phyloP scores from a whole-genome alignment of 1,140 invertebrate species.

The Theocolax elegans region DNA sequence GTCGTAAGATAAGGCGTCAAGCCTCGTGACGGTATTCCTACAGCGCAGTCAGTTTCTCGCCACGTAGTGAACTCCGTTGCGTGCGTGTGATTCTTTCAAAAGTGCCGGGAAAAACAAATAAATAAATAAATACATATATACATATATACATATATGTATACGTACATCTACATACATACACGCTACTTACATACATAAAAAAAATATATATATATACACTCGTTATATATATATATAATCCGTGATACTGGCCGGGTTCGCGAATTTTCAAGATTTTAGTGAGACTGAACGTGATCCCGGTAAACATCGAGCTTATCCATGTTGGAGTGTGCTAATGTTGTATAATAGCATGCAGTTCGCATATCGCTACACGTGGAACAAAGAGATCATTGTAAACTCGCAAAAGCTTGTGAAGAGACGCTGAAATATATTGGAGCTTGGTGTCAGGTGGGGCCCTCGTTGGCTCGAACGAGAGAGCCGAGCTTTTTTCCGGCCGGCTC shows the following conservation, averaged over 20 bases:
- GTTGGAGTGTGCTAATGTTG: constrained; percentile 67
- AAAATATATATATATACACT: too few species aligned
- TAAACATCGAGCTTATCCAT: constrained; percentile 57
- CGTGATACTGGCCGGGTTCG: constrained; percentile 36
- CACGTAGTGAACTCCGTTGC: background rate
- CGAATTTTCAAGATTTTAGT: too few species aligned
- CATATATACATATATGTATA: too few species aligned
- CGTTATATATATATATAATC: too few species aligned
- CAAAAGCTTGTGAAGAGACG: constrained; percentile 91
- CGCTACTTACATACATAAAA: too few species aligned
- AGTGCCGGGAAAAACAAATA: too few species aligned
- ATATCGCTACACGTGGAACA: constrained; percentile 89
- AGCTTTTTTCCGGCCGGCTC: background rate
- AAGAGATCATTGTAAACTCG: constrained; percentile 89
- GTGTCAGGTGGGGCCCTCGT: background rate
- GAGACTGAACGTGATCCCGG: background rate
- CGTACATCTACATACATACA: too few species aligned
- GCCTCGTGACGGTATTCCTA: too few species aligned
- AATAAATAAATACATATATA: too few species aligned
- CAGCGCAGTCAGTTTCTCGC: background rate
- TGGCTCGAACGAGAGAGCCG: constrained; percentile 14
- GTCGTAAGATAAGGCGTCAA: constrained; percentile 61
- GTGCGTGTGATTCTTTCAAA: too few species aligned
- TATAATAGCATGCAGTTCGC: constrained; percentile 75
- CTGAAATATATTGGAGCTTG: constrained; percentile 53